These are phyloP conservation scores for Cyprinodon brontotheroides DNA, from an alignment of 2,113 vertebrate species.

Conservation along the genomic window DNA sequence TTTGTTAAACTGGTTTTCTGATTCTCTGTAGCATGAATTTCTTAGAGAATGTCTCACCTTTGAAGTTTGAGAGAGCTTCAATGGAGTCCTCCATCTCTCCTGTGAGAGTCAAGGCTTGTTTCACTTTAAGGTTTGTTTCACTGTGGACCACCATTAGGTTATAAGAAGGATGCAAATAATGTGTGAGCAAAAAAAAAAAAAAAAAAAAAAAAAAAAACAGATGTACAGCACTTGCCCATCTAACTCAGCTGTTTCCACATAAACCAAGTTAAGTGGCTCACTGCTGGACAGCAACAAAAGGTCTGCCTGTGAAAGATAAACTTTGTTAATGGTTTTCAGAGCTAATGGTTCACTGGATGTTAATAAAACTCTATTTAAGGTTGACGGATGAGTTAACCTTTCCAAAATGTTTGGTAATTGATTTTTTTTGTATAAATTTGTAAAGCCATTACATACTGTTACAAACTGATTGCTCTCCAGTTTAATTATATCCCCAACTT, in stretches of 20 bases:
- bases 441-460: conserved; percentile 79
- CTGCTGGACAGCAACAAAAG: conserved; percentile 92
- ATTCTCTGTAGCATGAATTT: background rate
- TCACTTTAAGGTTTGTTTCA: conserved; percentile 97
- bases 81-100: conserved; percentile 84
- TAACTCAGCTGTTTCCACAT: conserved; percentile 92
- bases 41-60: conserved; percentile 75
- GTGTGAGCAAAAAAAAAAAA: background rate
- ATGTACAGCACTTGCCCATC: conserved; percentile 83
- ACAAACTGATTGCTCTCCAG: conserved; percentile 91
- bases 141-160: conserved; percentile 68
- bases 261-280: conserved; percentile 89
- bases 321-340: background rate
- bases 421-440: background rate
- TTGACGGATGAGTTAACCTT: background rate
- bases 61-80: conserved; percentile 81
- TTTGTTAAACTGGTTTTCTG: background rate
- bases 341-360: background rate
- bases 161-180: conserved; percentile 5
- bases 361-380: background rate
- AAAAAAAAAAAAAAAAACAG: background rate
- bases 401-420: background rate
- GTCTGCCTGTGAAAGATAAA: conserved; percentile 85
- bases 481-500: conserved; percentile 94
- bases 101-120: conserved; percentile 88